These are phyloP conservation scores for Vombatus ursinus DNA, from an alignment of 2,113 vertebrate species.

Conservation along the genomic window DNA sequence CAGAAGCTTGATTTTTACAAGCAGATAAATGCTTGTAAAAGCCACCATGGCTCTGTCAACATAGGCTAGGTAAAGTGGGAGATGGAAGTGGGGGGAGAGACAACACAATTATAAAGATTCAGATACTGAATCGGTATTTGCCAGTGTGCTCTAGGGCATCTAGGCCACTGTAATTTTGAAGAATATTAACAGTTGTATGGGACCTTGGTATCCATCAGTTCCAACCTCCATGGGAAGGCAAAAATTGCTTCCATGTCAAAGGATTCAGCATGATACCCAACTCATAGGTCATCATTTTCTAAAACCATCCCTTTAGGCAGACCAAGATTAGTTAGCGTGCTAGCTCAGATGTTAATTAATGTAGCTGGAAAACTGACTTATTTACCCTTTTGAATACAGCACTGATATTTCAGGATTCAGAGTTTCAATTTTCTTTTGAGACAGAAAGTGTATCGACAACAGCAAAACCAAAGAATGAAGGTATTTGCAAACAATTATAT, in stretches of 20 bases:
- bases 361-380: not conserved
- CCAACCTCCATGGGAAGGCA: constrained; percentile 8
- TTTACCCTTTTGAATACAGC: not conserved
- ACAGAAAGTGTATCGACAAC: not conserved
- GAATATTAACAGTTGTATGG: constrained; percentile 37
- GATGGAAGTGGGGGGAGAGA: not conserved
- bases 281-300: not conserved
- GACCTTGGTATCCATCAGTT: not conserved
- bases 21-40: constrained; percentile 72
- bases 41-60: constrained; percentile 50
- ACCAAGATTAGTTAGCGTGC: constrained; percentile 3
- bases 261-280: not conserved
- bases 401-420: constrained; percentile 7
- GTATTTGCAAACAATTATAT: not conserved
- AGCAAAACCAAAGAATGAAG: constrained; percentile 13
- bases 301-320: not conserved
- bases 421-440: not conserved
- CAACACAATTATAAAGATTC: constrained; percentile 17
- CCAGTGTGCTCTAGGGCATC: not conserved
- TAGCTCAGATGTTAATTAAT: constrained; percentile 28
- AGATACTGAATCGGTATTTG: constrained; percentile 49
- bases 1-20: constrained; percentile 76
- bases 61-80: constrained; percentile 41
- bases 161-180: not conserved
- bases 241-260: not conserved